Percentiles rank a stretch among this genome's conserved stretches.
phyloP scores from a whole-genome alignment of 2,888 invertebrate genomes.

The Aphodius granarius region DNA sequence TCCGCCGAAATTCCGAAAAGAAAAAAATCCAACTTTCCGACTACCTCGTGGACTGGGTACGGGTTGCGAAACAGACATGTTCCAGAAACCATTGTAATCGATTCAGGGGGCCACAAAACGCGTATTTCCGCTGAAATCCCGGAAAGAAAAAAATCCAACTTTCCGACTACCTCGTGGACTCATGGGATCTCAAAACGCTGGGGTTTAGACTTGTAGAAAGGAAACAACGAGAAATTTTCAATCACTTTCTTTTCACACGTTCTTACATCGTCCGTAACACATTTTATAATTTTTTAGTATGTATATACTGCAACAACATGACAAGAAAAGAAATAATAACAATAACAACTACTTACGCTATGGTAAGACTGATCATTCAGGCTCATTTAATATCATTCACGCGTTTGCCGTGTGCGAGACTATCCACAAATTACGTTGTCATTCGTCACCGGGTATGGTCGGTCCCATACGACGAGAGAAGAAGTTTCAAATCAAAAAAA shows the following conservation, averaged over 20 bases:
- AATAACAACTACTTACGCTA: constrained; percentile 42
- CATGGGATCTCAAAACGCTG: too few relatives aligned
- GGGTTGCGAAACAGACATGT: too few relatives aligned
- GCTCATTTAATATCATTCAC: background rate
- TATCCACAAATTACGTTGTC: background rate
- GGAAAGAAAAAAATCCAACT: too few relatives aligned
- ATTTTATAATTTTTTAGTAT: constrained; percentile 37
- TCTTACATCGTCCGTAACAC: constrained; percentile 51
- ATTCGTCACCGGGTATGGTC: background rate
- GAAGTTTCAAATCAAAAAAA: background rate
- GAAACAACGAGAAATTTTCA: background rate
- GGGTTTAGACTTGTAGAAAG: too few relatives aligned
- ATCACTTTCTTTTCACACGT: constrained; percentile 47
- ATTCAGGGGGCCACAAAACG: too few relatives aligned
- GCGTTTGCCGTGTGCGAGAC: background rate
- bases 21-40: too few relatives aligned
- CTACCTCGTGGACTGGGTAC: too few relatives aligned
- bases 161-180: too few relatives aligned
- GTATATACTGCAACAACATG: constrained; percentile 46
- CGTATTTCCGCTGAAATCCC: too few relatives aligned
- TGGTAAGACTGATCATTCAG: background rate
- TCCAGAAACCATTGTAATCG: too few relatives aligned
- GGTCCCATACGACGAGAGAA: background rate
- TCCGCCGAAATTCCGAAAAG: too few relatives aligned
- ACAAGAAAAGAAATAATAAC: constrained; percentile 40